Evolutionary conservation across 2,797 vertebrate species (phyloP).

Genomic region (Benthosema pterotum): DNA sequence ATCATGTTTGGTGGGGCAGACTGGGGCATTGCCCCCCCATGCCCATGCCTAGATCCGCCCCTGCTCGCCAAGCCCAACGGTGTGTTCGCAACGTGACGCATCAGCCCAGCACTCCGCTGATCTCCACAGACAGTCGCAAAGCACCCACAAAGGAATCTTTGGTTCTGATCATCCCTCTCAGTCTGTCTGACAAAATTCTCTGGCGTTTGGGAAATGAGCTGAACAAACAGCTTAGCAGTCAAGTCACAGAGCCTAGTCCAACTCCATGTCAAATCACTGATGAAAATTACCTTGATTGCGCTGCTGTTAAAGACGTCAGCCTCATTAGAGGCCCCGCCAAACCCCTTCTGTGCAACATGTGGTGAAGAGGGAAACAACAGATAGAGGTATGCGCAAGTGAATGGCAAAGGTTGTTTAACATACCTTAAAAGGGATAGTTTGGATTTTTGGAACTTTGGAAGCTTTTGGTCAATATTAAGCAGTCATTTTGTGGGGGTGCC

Average conservation of each 20-base stretch:
- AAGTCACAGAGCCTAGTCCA: no score
- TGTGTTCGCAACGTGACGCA: slow-evolving; percentile 10
- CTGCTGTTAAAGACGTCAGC: background rate
- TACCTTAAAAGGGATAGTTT: no score
- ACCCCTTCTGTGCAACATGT: slow-evolving; percentile 48
- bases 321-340: slow-evolving; percentile 4
- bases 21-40: no score
- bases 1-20: no score
- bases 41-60: no score
- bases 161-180: background rate
- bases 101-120: background rate
- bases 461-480: no score
- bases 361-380: slow-evolving; percentile 30
- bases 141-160: background rate
- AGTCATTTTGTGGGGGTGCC: no score
- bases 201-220: slow-evolving; percentile 6
- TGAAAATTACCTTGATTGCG: slow-evolving; percentile 10
- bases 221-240: background rate
- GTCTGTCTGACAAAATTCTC: no score
- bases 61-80: slow-evolving; percentile 23
- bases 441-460: no score
- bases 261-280: background rate
- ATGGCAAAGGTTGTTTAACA: no score
- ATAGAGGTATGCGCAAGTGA: no score
- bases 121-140: slow-evolving; percentile 9